Base-by-base conservation (phyloP, 2,797 vertebrate genomes). In the Rousettus madagascariensis region DNA sequence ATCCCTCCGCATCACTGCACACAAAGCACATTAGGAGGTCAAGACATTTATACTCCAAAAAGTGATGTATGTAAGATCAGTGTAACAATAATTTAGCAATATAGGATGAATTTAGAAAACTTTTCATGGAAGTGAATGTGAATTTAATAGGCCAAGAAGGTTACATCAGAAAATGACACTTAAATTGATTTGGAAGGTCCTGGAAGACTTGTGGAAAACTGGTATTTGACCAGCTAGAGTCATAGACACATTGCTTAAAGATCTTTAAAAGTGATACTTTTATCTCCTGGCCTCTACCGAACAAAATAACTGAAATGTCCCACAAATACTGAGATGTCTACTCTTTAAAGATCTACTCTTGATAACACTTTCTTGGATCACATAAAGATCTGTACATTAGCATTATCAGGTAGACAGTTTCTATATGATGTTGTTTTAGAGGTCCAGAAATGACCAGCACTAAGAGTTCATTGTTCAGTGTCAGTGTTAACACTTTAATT, bases 41-140 rank as follows among this genome's bases (percentile, higher is more conserved):
- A 38, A 74, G 78, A 80, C 77, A 95, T 69, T 87, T 91, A 41
- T 46, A 82, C 17, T 41, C 24, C 71, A 59, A 79, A 80, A 95
- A 86, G 51, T 83, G 57, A 92, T 53, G 1, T 28, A 55, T 59
- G 5, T 30, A 79, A 91, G 43, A 78, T 69, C n/a, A 30, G 63
- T 41, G 22, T 33, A 65, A 63, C 41, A 69, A 8, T 63, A 87
- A 88, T 59, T 94, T 79, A 84, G 36, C 33, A 72, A 36, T 46
- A 74, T 16, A 63, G 30, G 8, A 87, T 51, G 55, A 9, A 11
- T 36, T 80, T 88, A 43, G 43, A 75, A 94, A 90, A 51, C 16
- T 90, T 77, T 49, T 43, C 65, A 68, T 38, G 24, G 57, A 88
- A 75, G 12, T 71, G 80, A 92, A 83, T 66, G 53, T 51, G 61